These are phyloP conservation scores for Crenichthys baileyi DNA, from an alignment of 2,797 vertebrate genomes.

Conservation along the genomic window DNA sequence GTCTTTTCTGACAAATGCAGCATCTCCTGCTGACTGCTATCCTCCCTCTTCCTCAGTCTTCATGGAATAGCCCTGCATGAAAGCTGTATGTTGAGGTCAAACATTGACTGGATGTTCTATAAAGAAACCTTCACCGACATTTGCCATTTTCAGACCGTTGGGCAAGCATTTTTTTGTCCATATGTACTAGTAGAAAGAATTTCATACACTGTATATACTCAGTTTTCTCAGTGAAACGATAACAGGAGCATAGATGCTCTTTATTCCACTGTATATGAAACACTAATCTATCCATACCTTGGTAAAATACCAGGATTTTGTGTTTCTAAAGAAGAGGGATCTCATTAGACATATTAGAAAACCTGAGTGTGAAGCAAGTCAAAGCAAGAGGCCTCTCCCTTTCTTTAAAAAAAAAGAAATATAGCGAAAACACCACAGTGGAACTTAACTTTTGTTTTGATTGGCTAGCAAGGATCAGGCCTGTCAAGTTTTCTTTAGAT, in stretches of 20 bases:
- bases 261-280: background rate
- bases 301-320: background rate
- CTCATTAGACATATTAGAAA: background rate
- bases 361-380: background rate
- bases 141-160: conserved; percentile 9
- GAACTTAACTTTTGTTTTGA: background rate
- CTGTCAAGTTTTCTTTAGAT: too few species aligned
- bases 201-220: background rate
- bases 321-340: background rate
- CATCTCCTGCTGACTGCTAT: conserved; percentile 44
- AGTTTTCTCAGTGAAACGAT: background rate
- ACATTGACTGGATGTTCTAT: background rate
- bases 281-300: background rate
- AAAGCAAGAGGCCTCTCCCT: background rate
- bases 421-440: background rate
- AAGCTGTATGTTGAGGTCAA: conserved; percentile 6
- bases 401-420: background rate
- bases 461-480: background rate
- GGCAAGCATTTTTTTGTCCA: background rate
- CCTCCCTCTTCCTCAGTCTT: conserved; percentile 9
- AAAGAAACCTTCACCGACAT: background rate
- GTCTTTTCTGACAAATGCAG: conserved; percentile 45
- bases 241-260: background rate
- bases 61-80: conserved; percentile 21
- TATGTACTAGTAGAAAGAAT: background rate